Evolutionary conservation across 2,797 vertebrate genomes (phyloP).

Genomic region (Darevskia mixta): DNA sequence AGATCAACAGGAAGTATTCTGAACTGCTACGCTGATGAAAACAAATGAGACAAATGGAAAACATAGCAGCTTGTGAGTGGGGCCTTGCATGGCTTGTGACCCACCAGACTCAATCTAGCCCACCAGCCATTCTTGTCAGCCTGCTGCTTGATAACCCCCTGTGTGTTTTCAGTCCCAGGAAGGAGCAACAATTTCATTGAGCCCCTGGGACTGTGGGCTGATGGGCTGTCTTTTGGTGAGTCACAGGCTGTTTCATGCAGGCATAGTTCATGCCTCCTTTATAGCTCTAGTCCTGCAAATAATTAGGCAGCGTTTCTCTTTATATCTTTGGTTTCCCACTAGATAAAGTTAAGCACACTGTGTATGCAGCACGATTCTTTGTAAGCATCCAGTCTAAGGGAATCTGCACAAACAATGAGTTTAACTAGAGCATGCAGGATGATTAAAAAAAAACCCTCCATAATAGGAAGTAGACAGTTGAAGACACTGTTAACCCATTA

Average conservation of each 20-base stretch:
- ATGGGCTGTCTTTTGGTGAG: too few species aligned
- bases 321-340: background rate
- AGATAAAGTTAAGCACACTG: background rate
- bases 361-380: background rate
- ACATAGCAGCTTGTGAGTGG: accelerated
- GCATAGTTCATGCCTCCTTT: background rate
- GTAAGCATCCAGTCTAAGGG: background rate
- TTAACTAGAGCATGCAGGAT: background rate
- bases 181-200: background rate
- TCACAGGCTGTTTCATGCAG: background rate
- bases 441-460: background rate
- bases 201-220: background rate
- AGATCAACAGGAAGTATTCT: slow-evolving; percentile 11
- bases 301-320: background rate
- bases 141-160: background rate
- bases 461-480: background rate
- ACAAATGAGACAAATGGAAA: background rate
- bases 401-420: background rate
- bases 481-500: background rate
- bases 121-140: background rate
- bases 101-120: background rate
- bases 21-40: background rate
- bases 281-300: background rate
- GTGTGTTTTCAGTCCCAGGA: background rate
- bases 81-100: background rate